Percentiles rank a stretch among this genome's conserved stretches.
Evolutionary conservation across 2,113 vertebrate genomes (phyloP).

Genomic region (Anas platyrhynchos): DNA sequence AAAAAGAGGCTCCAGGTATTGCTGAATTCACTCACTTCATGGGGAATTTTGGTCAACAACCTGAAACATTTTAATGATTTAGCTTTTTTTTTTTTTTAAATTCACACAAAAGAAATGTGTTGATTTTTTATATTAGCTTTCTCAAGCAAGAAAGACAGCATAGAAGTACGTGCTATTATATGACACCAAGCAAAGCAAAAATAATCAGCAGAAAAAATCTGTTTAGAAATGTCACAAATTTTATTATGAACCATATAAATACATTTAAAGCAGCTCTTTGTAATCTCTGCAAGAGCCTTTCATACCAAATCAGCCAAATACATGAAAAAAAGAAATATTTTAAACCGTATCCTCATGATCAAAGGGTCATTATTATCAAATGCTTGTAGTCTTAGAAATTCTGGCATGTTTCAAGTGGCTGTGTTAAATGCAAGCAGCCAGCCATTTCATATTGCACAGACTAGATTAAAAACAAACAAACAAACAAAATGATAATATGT

Average conservation of each 20-base stretch:
- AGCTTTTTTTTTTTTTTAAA: neutral
- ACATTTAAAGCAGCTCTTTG: neutral
- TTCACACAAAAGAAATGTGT: neutral
- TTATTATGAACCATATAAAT: neutral
- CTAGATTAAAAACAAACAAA: neutral
- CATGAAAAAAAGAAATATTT: neutral
- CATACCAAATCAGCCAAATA: neutral
- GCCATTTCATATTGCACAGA: neutral
- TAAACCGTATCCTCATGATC: neutral
- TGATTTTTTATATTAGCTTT: neutral
- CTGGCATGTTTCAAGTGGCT: neutral
- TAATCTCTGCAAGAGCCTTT: neutral
- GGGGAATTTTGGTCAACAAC: neutral
- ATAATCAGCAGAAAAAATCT: neutral
- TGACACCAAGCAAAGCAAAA: neutral
- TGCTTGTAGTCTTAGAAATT: neutral
- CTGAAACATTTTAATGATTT: neutral
- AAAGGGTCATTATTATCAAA: neutral
- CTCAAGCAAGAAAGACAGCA: neutral
- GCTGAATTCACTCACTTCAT: neutral
- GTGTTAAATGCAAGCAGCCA: neutral
- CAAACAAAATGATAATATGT: no score
- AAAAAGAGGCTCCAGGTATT: neutral
- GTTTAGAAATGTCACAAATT: neutral
- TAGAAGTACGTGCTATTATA: neutral